Conservation (phyloP, 2,888 invertebrate species). For the Salticus scenicus region DNA sequence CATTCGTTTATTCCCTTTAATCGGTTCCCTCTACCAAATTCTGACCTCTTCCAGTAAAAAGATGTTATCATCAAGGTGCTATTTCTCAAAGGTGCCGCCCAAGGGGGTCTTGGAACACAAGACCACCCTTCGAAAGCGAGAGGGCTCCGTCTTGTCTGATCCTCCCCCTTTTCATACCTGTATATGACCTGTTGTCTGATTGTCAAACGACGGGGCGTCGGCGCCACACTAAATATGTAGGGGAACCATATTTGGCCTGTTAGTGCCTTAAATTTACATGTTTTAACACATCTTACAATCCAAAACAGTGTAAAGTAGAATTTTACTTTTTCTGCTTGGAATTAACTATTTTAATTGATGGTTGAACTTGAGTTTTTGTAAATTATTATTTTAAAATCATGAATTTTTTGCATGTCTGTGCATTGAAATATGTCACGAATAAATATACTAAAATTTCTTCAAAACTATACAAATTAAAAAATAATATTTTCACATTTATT, state of each 20-base stretch:
- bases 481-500: no score
- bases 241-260: background rate
- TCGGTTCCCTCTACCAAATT: background rate
- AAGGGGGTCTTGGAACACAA: background rate
- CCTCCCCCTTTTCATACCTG: slow-evolving; percentile 11
- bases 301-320: no score
- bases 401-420: no score
- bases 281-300: no score
- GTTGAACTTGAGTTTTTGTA: no score
- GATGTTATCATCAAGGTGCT: slow-evolving; percentile 9
- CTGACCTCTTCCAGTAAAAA: background rate
- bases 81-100: background rate
- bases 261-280: background rate
- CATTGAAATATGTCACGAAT: no score
- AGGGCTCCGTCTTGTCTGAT: slow-evolving; percentile 11
- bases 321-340: no score
- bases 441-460: no score
- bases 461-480: no score
- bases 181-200: slow-evolving; percentile 21
- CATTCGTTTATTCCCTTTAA: background rate
- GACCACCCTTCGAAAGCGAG: background rate
- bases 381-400: no score
- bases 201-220: slow-evolving; percentile 36
- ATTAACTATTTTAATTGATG: no score
- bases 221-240: slow-evolving; percentile 3